Conservation (phyloP, 2,888 invertebrate species). For the Gastrophysa polygoni region DNA sequence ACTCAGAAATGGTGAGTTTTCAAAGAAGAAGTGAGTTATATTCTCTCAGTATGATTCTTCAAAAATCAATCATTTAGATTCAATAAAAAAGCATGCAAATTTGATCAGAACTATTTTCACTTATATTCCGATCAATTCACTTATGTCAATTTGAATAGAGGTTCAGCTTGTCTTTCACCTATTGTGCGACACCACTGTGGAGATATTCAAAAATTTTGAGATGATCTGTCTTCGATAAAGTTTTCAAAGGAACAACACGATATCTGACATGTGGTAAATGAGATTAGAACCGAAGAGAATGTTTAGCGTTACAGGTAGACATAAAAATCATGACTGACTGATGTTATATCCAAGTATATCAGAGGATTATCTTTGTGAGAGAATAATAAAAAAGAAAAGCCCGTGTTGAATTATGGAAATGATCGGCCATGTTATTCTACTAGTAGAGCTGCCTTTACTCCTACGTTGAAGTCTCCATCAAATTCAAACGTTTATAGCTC, state of each 20-base stretch:
- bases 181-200: not conserved
- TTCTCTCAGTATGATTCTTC: too few species aligned
- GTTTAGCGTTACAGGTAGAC: not conserved
- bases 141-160: too few species aligned
- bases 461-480: constrained; percentile 2
- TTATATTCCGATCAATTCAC: too few species aligned
- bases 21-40: too few species aligned
- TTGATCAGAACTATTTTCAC: too few species aligned
- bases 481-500: not conserved
- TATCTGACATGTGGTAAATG: not conserved
- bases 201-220: not conserved
- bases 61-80: too few species aligned
- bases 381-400: not conserved
- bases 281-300: not conserved
- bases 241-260: not conserved
- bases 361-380: not conserved
- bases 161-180: too few species aligned
- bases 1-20: too few species aligned
- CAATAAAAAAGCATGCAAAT: too few species aligned
- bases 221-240: not conserved
- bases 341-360: not conserved
- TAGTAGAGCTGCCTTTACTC: not conserved
- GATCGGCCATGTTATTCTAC: not conserved
- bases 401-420: not conserved
- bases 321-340: not conserved